A percentile compares a stretch with the other conserved stretches of the same genome.
phyloP scores from a whole-genome alignment of 2,888 invertebrate genomes.

The Phlogophora meticulosa region DNA sequence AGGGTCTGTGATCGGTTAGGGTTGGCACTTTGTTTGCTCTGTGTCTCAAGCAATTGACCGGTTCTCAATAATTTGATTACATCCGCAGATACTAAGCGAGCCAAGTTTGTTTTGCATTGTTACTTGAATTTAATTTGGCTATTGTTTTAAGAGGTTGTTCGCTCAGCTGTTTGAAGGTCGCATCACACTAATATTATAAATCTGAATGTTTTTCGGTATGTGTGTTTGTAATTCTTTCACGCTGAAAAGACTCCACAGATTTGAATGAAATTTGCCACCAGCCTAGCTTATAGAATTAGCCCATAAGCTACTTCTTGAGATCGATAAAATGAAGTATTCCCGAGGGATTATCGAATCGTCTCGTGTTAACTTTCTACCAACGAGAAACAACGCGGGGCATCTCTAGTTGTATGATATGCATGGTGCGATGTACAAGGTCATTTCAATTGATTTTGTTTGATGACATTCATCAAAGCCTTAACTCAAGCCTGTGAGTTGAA shows the following conservation, averaged over 20 bases:
- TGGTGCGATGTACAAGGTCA: slow-evolving; percentile 1
- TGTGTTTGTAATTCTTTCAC: no score
- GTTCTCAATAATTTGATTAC: slow-evolving; percentile 61
- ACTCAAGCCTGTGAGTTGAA: not conserved
- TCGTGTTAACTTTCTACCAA: no score
- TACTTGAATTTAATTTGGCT: slow-evolving; percentile 51
- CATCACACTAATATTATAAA: no score
- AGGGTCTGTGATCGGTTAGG: slow-evolving; percentile 59
- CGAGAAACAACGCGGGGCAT: no score
- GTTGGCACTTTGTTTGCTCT: slow-evolving; percentile 56
- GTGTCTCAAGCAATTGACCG: slow-evolving; percentile 53
- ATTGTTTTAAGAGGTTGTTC: slow-evolving; percentile 43
- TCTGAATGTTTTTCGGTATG: no score
- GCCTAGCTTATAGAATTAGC: no score
- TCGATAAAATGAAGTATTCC: no score
- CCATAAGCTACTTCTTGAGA: no score
- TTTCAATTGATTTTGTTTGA: not conserved
- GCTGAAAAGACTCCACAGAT: no score
- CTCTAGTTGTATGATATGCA: not conserved
- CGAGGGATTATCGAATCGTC: no score
- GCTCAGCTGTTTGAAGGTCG: slow-evolving; percentile 3
- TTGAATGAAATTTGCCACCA: no score
- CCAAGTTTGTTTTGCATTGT: slow-evolving; percentile 52
- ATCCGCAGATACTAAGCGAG: slow-evolving; percentile 33
- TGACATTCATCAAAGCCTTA: not conserved